Evolutionary conservation across 1,140 invertebrate species (phyloP), one percentile per base, ranked within the genome.

Genomic region (Atta cephalotes): DNA sequence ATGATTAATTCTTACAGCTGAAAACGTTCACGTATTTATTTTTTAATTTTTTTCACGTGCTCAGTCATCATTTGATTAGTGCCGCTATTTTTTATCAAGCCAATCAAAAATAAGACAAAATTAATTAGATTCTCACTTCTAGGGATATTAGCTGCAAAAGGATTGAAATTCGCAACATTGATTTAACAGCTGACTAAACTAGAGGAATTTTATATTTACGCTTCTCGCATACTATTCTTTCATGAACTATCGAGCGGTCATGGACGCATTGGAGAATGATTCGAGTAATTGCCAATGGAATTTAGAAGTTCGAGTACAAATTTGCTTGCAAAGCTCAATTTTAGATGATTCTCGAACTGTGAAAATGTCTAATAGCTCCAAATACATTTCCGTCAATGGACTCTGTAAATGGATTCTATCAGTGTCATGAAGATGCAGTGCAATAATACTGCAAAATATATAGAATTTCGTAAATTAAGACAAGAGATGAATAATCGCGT

Each of bases 401-500:
- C 25, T 58, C 1, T 3, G 6, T 31, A 9, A 21, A 16, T 66
- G 21, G 35, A 58, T 39, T 16, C 49, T 16, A 12, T 56, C 21
- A 58, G 10, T 58, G 49, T 45, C 5, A 14, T 45, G 49, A 70
- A 21, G 31, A 81, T 7, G 31, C 21, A 51, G 6, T 71, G 21
- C 21, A 18, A 35, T 70, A 35, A 80, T 21, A 6, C 35, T 28
- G 21, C 70, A 84, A 62, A 31, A 51, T 84, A 39, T 16, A n/a
- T 31, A 21, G n/a, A 12, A 21, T 89, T 56, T 76, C 12, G 1
- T 14, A 5, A 86, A 85, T 68, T 68, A 66, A 89, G 12, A 79
- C 28, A n/a, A 25, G 63, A 68, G 72, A 93, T 93, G 92, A 82
- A 90, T 66, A 28, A 28, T 49, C 35, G 68, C 4, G 31, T 92